Conservation (phyloP, 2,888 invertebrate species). For the Xylocampa areola region DNA sequence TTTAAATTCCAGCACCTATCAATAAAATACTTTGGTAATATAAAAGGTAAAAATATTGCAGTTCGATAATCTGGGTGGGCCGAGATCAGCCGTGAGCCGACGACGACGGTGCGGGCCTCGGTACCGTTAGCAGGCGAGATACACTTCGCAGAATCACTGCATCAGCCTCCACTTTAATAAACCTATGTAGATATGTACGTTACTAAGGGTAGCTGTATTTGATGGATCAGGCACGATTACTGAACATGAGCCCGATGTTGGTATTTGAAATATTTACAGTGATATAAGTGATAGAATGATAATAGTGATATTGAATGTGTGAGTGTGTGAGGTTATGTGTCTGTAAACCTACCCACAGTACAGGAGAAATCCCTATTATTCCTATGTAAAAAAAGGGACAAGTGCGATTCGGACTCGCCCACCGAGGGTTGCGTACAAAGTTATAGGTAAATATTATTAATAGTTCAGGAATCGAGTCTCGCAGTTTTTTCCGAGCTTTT, state of each 20-base stretch:
- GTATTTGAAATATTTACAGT: constrained; percentile 20
- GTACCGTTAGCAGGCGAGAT: constrained; percentile 58
- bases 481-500: no score
- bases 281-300: no score
- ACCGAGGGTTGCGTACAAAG: no score
- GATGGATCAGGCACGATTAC: constrained; percentile 31
- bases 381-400: no score
- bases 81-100: constrained; percentile 47
- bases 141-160: constrained; percentile 56
- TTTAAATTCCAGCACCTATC: neutral
- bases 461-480: no score
- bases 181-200: constrained; percentile 28
- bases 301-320: no score
- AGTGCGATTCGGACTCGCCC: no score
- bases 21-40: neutral
- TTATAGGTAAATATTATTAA: no score
- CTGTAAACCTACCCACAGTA: no score
- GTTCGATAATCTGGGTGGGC: constrained; percentile 42
- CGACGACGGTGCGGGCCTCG: constrained; percentile 29
- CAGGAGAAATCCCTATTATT: no score
- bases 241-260: constrained; percentile 26
- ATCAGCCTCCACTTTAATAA: constrained; percentile 49
- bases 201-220: constrained; percentile 36
- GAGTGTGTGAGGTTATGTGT: no score
- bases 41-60: constrained; percentile 36